Conservation (phyloP, 1,140 invertebrate genomes). For the Nilaparvata lugens region DNA sequence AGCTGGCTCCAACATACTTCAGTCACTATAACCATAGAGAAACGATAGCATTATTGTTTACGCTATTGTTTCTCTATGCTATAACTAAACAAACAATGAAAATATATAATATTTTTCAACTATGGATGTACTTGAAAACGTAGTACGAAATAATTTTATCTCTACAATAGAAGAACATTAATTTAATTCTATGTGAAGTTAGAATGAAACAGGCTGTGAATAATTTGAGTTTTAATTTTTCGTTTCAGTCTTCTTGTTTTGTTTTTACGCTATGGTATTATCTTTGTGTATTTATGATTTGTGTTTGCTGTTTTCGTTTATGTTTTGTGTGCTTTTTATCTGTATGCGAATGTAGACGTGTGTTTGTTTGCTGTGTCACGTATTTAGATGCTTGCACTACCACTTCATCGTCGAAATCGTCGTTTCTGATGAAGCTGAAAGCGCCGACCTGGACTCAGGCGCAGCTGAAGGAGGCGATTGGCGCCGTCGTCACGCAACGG, state of each 20-base stretch:
- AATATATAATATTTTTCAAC: too few species aligned
- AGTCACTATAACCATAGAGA: too few species aligned
- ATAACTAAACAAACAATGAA: too few species aligned
- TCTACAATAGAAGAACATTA: too few species aligned
- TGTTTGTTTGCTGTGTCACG: constrained; percentile 12
- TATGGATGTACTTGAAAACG: too few species aligned
- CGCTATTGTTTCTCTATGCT: too few species aligned
- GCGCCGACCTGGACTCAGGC: constrained; percentile 64
- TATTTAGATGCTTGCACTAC: constrained; percentile 8
- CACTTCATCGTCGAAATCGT: too few species aligned
- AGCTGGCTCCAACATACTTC: too few species aligned
- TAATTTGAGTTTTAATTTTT: background rate
- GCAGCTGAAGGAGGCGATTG: constrained; percentile 63
- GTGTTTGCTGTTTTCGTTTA: background rate
- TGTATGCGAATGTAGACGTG: background rate
- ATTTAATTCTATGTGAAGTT: too few species aligned
- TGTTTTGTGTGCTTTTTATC: constrained; percentile 1
- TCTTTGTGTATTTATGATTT: background rate
- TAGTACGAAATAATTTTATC: too few species aligned
- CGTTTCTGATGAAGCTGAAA: constrained; percentile 40
- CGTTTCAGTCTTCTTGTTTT: background rate
- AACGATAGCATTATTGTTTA: too few species aligned
- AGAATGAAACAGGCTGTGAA: too few species aligned
- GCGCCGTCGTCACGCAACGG: constrained; percentile 61
- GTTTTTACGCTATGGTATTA: background rate